Base-by-base conservation (phyloP, 2,888 invertebrate species). In the Ypsolopha scabrella region DNA sequence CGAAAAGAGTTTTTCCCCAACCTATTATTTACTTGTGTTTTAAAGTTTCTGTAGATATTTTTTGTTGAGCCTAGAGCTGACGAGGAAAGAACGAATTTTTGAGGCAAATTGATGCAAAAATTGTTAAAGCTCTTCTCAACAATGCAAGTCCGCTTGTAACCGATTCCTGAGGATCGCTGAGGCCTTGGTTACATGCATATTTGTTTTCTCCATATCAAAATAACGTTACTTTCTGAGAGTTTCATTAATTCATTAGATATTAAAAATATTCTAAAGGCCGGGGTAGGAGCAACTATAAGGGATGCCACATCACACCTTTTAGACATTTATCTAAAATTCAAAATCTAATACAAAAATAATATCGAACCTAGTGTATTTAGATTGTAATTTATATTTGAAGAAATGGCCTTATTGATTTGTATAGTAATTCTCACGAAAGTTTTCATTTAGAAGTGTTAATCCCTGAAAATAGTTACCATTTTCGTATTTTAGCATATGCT, bases 391-490 rank as follows among this genome's bases (percentile, higher is more conserved):
- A 2, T 24, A 24, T 24, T 24, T 24, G 24, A 24, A 24, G 4
- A 24, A 2, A 24, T 24, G 24, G 2, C 24, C 4, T 24, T 4
- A 24, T 24, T 24, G 24, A 24, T 24, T 24, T 24, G 24, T 24
- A 24, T 24, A 24, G 24, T 24, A 24, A 24, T 24, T 24, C 24
- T 24, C 24, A 24, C 24, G 24, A 24, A 46, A 47, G 11, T 39
- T 35, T 47, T 51, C 59, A 58, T 64, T 64, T 70, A 75, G 72
- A 72, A 70, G 75, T 80, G 75, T 65, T 72, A 73, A 73, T 83
- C 85, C 85, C 85, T 82, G 80, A 76, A 71, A 80, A 81, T 82
- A 86, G 85, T 86, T 86, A 86, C 85, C 85, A 86, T 81, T 80
- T 73, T 72, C 79, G 70, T 63, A 37, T 65, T 70, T 81, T 82